These are phyloP conservation scores for Nothocercus julius DNA, from an alignment of 2,113 vertebrate genomes.

Conservation along the genomic window DNA sequence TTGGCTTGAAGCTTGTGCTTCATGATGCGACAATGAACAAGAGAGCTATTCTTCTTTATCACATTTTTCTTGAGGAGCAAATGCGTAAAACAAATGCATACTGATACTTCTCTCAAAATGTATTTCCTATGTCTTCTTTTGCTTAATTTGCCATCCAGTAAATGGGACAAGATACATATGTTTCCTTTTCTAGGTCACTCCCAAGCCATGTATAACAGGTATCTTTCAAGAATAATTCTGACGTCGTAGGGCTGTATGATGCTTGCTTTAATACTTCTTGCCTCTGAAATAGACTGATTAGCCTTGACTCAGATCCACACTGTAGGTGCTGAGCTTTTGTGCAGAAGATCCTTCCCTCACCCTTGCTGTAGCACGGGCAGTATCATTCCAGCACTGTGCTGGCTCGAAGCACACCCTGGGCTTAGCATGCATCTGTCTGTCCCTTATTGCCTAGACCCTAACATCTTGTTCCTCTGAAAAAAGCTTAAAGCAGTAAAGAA, in stretches of 20 bases:
- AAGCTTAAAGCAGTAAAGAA: background rate
- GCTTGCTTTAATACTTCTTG: no score
- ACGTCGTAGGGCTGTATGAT: no score
- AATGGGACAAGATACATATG: background rate
- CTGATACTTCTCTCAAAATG: background rate
- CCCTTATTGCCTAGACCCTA: no score
- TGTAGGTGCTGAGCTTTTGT: no score
- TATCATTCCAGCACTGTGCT: no score
- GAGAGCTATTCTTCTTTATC: background rate
- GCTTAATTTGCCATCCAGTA: background rate
- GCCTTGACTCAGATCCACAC: no score
- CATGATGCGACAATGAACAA: background rate
- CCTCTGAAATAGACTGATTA: no score
- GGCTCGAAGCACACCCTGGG: no score
- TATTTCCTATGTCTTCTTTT: background rate
- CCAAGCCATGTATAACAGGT: rapidly evolving
- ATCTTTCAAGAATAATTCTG: background rate
- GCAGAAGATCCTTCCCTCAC: no score
- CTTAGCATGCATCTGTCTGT: no score
- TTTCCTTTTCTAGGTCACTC: background rate
- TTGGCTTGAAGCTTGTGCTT: background rate
- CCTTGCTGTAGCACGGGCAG: no score
- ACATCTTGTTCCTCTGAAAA: no score
- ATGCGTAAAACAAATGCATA: background rate
- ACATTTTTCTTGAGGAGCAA: background rate